Conservation (phyloP, 2,113 vertebrate species). For the Proteles cristata region DNA sequence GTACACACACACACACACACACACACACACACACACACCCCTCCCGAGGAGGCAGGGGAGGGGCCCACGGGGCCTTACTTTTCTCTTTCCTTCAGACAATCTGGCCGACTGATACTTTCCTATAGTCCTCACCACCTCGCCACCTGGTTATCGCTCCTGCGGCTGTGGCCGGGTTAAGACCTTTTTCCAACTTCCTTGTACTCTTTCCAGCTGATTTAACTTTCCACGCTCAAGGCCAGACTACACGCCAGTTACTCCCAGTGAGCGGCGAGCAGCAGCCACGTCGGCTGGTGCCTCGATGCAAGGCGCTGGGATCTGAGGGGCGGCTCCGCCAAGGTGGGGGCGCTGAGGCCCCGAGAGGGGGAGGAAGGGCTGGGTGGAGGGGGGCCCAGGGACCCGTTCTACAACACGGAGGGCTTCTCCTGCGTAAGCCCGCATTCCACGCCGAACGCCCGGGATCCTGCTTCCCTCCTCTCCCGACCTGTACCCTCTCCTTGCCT, state of each 20-base stretch:
- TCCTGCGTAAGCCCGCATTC: neutral
- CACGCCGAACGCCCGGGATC: accelerated
- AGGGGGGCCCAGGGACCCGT: neutral
- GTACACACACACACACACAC: neutral
- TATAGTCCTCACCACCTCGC: neutral
- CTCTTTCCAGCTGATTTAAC: conserved; percentile 68
- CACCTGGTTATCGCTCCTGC: neutral
- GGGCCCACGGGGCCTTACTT: neutral
- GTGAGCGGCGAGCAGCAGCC: no score
- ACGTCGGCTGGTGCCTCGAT: accelerated
- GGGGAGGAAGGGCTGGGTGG: neutral
- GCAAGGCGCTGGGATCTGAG: accelerated
- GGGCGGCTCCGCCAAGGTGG: neutral
- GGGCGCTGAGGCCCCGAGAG: neutral
- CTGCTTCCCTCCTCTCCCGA: neutral
- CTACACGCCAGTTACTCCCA: neutral
- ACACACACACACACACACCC: accelerated
- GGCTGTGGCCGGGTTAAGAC: neutral
- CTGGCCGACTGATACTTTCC: conserved; percentile 41
- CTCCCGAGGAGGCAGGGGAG: no score
- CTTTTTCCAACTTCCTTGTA: conserved; percentile 61
- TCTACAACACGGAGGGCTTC: neutral
- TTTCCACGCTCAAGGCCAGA: conserved; percentile 72
- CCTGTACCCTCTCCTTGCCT: neutral
- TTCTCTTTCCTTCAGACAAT: neutral